Evolutionary conservation across 2,888 invertebrate genomes (phyloP), one percentile per base, ranked within the genome.

Genomic region (Pyrochroa serraticornis): DNA sequence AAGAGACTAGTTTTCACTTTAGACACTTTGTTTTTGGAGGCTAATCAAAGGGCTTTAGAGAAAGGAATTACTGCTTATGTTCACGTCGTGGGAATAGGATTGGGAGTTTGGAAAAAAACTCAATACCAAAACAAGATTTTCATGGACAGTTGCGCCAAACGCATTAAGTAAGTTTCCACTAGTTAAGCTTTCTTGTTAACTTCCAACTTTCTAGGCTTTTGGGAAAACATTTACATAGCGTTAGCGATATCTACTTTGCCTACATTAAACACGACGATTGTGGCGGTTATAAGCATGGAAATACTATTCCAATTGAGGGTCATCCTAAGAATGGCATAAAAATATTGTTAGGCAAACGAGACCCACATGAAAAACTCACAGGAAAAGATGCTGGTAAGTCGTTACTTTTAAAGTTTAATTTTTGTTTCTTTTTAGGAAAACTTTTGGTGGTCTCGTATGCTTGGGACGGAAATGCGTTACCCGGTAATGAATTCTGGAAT

Each of bases 401-500:
- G 22, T 22, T 5, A 22, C 5, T 22, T 22, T 2, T 5, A 22
- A 22, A 3, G 2, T 22, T 22, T 22, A 22, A 62, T 71, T 43
- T 9, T 46, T 44, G 30, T 39, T 6, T 39, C 32, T 47, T 64
- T 70, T 43, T 50, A 73, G 74, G 64, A 6, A 81, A 82, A 72
- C 70, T 82, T 6, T 76, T 88, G 9, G 83, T 89, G 0, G 84
- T 87, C 31, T 87, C 87, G 0, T 90, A 89, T 69, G 86, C 90
- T 0, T 88, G 89, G 87, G 89, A 90, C 71, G 85, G 87, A 6
- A 90, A 90, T 70, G 84, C 89, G 0, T 81, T 87, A 54, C 89
- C 90, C 0, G 90, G 89, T 39, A 90, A 90, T 67, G 90, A 90
- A 70, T 90, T 86, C 73, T 90, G 90, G 89, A 66, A 75, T 2